Conservation (phyloP, 2,888 invertebrate genomes). For the Agrilus mali region DNA sequence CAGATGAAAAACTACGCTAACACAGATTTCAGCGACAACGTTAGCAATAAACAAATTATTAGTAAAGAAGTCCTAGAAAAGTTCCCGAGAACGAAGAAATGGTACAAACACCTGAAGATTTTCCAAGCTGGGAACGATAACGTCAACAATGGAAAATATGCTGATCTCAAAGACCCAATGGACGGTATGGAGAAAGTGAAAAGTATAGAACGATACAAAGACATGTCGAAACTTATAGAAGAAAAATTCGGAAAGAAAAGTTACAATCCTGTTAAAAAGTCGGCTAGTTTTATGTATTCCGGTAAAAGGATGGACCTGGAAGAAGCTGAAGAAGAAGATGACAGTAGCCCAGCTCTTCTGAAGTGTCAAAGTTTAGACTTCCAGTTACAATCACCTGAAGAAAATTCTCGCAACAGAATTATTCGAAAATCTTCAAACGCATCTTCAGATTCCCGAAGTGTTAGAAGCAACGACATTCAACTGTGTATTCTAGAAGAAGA, state of each 20-base stretch:
- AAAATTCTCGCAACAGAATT: not conserved
- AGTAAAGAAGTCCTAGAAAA: slow-evolving; percentile 26
- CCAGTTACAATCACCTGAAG: slow-evolving; percentile 21
- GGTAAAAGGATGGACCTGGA: slow-evolving; percentile 24
- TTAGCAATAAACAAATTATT: slow-evolving; percentile 21
- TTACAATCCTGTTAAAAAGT: slow-evolving; percentile 30
- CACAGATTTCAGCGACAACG: slow-evolving; percentile 7
- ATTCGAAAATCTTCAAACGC: slow-evolving; percentile 15
- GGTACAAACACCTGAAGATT: slow-evolving; percentile 50
- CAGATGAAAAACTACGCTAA: slow-evolving; percentile 7
- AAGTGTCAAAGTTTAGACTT: slow-evolving; percentile 29
- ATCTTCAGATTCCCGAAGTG: slow-evolving; percentile 16
- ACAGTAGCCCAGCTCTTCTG: slow-evolving; percentile 22
- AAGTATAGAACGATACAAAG: slow-evolving; percentile 58
- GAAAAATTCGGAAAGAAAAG: slow-evolving; percentile 45
- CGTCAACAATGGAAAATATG: slow-evolving; percentile 19
- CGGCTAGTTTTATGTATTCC: slow-evolving; percentile 31
- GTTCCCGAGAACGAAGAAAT: slow-evolving; percentile 47
- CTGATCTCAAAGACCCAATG: slow-evolving; percentile 42
- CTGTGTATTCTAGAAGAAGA: slow-evolving; percentile 27
- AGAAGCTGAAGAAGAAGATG: slow-evolving; percentile 16
- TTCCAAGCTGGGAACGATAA: slow-evolving; percentile 37
- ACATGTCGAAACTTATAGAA: slow-evolving; percentile 58
- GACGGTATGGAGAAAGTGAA: slow-evolving; percentile 52
- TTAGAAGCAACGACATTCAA: slow-evolving; percentile 25